A percentile compares a stretch with the other conserved stretches of the same genome.
These are phyloP conservation scores for Maniola jurtina DNA, from an alignment of 1,140 invertebrate species.

Conservation along the genomic window DNA sequence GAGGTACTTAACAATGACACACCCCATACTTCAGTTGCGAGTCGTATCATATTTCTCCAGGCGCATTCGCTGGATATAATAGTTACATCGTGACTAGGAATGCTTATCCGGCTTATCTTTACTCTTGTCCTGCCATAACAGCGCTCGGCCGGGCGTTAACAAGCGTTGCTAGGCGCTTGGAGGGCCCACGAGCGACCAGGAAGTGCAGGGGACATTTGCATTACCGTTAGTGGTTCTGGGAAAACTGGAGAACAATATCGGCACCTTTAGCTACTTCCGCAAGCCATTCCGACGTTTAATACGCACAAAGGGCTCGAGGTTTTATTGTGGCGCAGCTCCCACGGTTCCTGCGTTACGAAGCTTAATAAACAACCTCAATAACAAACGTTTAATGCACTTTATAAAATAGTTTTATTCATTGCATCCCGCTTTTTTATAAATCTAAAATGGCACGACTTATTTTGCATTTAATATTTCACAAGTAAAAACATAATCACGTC, in stretches of 20 bases:
- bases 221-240: slow-evolving; percentile 64
- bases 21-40: slow-evolving; percentile 39
- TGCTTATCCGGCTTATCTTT: slow-evolving; percentile 62
- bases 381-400: slow-evolving; percentile 13
- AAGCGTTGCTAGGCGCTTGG: slow-evolving; percentile 44
- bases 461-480: too few relatives aligned
- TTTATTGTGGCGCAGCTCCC: slow-evolving; percentile 37
- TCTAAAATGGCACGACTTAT: too few relatives aligned
- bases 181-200: slow-evolving; percentile 52
- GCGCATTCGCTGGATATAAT: slow-evolving; percentile 51
- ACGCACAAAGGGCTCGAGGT: slow-evolving; percentile 32
- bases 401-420: slow-evolving; percentile 11
- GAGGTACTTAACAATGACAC: slow-evolving; percentile 36
- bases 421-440: background rate
- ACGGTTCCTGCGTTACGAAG: slow-evolving; percentile 30
- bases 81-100: slow-evolving; percentile 62
- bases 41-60: slow-evolving; percentile 49
- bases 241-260: slow-evolving; percentile 62
- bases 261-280: slow-evolving; percentile 47
- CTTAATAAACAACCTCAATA: slow-evolving; percentile 11
- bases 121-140: slow-evolving; percentile 48
- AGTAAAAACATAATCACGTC: too few relatives aligned
- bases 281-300: slow-evolving; percentile 43
- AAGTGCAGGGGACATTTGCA: slow-evolving; percentile 64
- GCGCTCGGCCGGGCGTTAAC: slow-evolving; percentile 54